Conservation (phyloP, 2,888 invertebrate genomes). For the Osedax frankpressi region DNA sequence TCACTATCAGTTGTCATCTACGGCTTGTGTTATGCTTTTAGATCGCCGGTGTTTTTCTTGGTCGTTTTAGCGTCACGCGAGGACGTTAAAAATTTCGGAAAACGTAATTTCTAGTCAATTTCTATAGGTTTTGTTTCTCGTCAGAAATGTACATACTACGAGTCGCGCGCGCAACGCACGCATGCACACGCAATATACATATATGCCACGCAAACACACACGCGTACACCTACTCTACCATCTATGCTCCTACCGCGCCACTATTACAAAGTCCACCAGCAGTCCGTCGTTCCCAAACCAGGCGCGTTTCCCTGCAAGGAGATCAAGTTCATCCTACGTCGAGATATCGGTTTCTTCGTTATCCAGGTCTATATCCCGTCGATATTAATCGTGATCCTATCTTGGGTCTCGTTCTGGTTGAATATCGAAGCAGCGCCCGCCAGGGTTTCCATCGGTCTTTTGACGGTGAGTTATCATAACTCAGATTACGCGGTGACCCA, state of each 20-base stretch:
- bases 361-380: conserved; percentile 29
- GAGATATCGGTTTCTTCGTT: conserved; percentile 28
- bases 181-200: neutral
- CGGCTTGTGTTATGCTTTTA: no score
- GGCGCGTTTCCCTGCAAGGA: conserved; percentile 28
- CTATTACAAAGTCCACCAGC: no score
- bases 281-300: conserved; percentile 5
- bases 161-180: no score
- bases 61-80: no score
- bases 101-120: no score
- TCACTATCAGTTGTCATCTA: no score
- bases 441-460: conserved; percentile 71
- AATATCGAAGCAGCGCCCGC: conserved; percentile 72
- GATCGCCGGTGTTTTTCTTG: no score
- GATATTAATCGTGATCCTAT: conserved; percentile 66
- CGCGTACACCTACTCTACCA: neutral
- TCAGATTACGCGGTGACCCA: no score
- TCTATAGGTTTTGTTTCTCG: no score
- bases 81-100: no score
- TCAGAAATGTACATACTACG: no score
- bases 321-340: conserved; percentile 26
- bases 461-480: conserved; percentile 57
- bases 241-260: no score
- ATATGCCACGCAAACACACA: neutral
- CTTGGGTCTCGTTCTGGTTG: conserved; percentile 93